These are phyloP conservation scores for Adineta ricciae DNA, from an alignment of 2,888 invertebrate genomes.

Conservation along the genomic window DNA sequence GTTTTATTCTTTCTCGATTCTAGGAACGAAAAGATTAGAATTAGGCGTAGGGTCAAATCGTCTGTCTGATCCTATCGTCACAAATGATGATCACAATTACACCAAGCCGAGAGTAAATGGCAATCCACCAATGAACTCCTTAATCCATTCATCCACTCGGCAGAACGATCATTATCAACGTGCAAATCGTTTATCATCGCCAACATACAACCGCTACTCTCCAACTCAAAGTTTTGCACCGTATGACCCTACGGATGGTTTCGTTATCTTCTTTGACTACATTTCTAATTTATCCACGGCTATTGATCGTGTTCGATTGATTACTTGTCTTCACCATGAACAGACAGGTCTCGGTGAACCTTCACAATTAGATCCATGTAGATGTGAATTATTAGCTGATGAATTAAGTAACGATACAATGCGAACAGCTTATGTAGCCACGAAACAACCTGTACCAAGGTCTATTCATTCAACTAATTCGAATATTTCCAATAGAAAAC, in stretches of 20 bases:
- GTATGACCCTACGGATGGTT: slow-evolving; percentile 38
- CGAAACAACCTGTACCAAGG: slow-evolving; percentile 44
- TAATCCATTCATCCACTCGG: background rate
- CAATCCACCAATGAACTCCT: background rate
- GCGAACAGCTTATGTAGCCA: slow-evolving; percentile 37
- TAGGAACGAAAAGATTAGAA: background rate
- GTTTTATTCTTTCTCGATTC: background rate
- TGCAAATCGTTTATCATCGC: too few species aligned
- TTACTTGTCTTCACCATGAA: slow-evolving; percentile 43
- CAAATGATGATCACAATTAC: background rate
- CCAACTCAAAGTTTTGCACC: background rate
- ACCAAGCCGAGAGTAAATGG: background rate
- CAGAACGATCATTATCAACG: background rate
- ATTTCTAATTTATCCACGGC: slow-evolving; percentile 42
- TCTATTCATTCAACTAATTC: background rate
- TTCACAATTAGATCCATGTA: slow-evolving; percentile 43
- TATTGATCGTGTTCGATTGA: slow-evolving; percentile 40
- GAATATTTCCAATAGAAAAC: too few species aligned
- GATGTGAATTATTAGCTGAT: slow-evolving; percentile 40
- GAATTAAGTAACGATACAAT: background rate
- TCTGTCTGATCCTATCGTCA: background rate
- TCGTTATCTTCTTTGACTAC: slow-evolving; percentile 48
- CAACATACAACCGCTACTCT: too few species aligned
- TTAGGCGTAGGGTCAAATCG: background rate
- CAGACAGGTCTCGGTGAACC: slow-evolving; percentile 43